Evolutionary conservation across 2,113 vertebrate genomes (phyloP), one percentile per base, ranked within the genome.

Genomic region (Micromys minutus): DNA sequence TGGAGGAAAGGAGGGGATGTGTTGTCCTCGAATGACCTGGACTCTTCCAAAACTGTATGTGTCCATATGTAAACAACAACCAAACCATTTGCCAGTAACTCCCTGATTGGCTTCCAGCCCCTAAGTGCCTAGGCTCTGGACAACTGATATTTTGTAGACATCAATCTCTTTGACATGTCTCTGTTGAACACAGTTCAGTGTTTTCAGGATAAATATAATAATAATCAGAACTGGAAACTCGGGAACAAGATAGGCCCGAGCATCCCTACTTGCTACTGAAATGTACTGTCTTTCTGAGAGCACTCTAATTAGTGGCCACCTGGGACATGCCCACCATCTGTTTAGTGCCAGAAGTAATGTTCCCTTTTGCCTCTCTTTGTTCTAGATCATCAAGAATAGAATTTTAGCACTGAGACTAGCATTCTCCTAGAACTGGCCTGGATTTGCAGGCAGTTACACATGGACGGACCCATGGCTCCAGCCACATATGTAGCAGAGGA

Each of bases 151-250:
- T 97, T 69, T 91, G 77, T 97, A 94, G 31, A 0, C 72, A 85
- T 89, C 0, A 0, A 97, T 92, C 89, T 97, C 89, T 95, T 84
- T 42, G 8, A 59, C 72, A 45, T 42, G 4, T 55, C 96, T 95
- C 91, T 36, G 29, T 71, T 87, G 80, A 96, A 87, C 86, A 94
- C 10, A 0, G 34, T 96, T 67, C 65, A 3, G 42, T 97, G 83
- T 94, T 97, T 97, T 96, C 13, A 86, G 85, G 88, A 96, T 97
- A 93, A 97, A 98, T 94, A 87, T 61, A 59, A 95, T 85, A 89
- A 95, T 86, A 89, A 75, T 89, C 69, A 88, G 89, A 96, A 59
- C 61, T 94, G 72, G 85, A 84, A 97, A 94, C 77, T 61, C 86
- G 5, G 75, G 0, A n/a, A 92, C 95, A 74, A 29, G 89, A 61